These are phyloP conservation scores for Nemopilema nomurai DNA, from an alignment of 30 jellyfish, hydroid and myxozoan species.

Conservation along the genomic window DNA sequence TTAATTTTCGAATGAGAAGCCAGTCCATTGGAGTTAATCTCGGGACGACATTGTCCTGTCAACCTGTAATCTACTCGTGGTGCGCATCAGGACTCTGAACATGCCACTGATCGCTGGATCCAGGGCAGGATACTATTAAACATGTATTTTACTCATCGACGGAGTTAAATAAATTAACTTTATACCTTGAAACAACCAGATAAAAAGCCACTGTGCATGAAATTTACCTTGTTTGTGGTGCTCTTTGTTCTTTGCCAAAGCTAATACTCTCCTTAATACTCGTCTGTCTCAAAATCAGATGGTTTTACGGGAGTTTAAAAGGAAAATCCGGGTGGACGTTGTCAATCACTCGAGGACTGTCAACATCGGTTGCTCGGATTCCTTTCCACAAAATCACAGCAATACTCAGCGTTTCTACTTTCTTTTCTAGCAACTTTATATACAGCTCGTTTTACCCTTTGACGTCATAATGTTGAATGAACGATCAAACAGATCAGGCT, in stretches of 20 bases:
- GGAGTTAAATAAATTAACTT: not conserved
- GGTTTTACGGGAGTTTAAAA: not conserved
- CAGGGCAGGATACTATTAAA: not conserved
- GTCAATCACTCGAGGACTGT: not conserved
- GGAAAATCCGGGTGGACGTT: not conserved
- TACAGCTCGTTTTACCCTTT: too few species aligned
- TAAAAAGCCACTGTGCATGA: not conserved
- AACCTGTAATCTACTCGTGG: not conserved
- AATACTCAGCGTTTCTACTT: too few species aligned
- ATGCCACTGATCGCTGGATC: not conserved
- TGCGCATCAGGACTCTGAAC: not conserved
- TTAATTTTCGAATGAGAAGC: constrained; percentile 22
- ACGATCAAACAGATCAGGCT: too few species aligned
- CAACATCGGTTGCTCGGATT: not conserved
- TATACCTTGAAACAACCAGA: not conserved
- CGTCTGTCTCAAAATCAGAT: not conserved
- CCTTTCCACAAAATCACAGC: not conserved
- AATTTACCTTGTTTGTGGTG: not conserved
- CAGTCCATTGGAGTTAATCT: constrained; percentile 27
- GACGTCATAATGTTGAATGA: too few species aligned
- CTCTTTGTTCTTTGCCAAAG: not conserved
- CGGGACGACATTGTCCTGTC: not conserved
- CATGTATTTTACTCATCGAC: not conserved
- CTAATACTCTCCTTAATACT: not conserved
- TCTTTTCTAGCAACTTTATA: too few species aligned